Conservation (phyloP, 92 coral and sea anemone species). For the Bergia puertoricense region DNA sequence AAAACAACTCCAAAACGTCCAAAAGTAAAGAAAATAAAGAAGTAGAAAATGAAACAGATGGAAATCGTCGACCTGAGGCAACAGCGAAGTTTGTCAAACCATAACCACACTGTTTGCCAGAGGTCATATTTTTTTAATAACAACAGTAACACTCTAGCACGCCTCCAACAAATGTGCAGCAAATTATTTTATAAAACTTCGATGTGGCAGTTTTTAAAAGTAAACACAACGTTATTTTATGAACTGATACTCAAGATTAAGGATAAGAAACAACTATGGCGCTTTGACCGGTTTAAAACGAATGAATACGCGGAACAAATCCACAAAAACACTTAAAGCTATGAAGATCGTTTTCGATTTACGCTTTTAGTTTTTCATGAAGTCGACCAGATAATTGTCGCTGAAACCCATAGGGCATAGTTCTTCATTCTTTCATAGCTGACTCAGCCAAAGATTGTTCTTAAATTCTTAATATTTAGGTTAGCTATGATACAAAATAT, state of each 20-base stretch:
- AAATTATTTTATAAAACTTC: too few relatives aligned
- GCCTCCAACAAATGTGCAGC: too few relatives aligned
- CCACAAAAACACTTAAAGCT: background rate
- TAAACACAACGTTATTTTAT: too few relatives aligned
- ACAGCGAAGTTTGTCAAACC: background rate
- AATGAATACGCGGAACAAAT: background rate
- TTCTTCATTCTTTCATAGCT: too few relatives aligned
- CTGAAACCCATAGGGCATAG: background rate
- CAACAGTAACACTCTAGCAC: background rate
- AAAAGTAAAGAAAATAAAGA: background rate
- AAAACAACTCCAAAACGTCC: background rate
- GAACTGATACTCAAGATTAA: too few relatives aligned
- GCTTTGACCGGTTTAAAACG: too few relatives aligned
- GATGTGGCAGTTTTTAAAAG: too few relatives aligned
- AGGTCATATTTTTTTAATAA: background rate
- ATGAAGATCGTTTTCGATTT: background rate
- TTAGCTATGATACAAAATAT: too few relatives aligned
- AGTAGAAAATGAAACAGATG: slow-evolving; percentile 2
- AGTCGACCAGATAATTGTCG: background rate
- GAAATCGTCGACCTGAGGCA: background rate
- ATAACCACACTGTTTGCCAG: background rate
- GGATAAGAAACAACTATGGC: too few relatives aligned
- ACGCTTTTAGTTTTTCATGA: background rate
- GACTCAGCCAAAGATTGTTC: too few relatives aligned
- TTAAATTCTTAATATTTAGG: too few relatives aligned